Conservation (phyloP, 2,797 vertebrate genomes). For the Poecile montanus region DNA sequence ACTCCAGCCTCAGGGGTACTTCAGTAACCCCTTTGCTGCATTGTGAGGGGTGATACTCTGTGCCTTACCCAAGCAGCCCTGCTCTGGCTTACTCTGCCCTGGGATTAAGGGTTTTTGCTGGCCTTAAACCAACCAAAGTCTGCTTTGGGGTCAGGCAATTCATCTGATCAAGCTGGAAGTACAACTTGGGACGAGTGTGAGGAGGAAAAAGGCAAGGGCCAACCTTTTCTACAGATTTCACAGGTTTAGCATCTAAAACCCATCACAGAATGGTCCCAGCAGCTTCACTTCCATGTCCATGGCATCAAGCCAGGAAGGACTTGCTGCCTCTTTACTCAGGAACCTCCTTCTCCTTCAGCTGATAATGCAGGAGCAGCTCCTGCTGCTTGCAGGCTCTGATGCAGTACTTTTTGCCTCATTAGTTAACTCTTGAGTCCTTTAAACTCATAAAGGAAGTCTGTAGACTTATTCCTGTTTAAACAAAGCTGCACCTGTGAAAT, state of each 20-base stretch:
- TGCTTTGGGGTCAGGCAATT: background rate
- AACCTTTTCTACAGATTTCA: background rate
- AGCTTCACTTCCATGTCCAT: rapidly evolving
- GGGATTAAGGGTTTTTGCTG: background rate
- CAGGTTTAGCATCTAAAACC: background rate
- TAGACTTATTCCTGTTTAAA: background rate
- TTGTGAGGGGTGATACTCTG: background rate
- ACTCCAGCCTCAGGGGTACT: rapidly evolving
- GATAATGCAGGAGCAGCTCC: background rate
- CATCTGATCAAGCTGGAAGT: background rate
- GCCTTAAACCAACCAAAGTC: background rate
- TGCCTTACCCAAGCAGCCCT: background rate
- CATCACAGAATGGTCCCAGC: background rate
- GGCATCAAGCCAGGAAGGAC: background rate
- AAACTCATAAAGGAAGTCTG: background rate
- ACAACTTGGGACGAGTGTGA: background rate
- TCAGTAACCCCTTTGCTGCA: background rate
- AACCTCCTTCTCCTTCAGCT: background rate
- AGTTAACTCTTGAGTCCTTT: background rate
- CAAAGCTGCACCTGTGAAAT: background rate
- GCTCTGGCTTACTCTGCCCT: background rate
- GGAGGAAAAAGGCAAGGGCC: background rate
- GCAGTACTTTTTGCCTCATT: background rate
- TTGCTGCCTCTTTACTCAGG: background rate
- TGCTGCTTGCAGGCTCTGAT: background rate